Conservation (phyloP, 2,113 vertebrate genomes). For the Leucosticte australis region DNA sequence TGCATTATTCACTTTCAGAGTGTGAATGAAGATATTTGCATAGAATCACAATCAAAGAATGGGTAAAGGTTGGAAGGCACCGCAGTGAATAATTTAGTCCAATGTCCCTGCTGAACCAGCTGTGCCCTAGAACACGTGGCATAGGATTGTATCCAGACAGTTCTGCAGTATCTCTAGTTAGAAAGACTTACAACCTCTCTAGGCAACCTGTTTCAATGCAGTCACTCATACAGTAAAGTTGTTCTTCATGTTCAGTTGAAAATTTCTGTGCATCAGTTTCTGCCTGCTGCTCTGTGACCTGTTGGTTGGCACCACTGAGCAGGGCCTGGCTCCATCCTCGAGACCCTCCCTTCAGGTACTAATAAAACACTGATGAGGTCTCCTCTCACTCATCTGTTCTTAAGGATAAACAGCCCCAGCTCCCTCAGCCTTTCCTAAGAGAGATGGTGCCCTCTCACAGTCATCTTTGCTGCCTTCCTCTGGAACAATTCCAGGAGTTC, state of each 20-base stretch:
- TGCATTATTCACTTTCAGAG: background rate
- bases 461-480: background rate
- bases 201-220: background rate
- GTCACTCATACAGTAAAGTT: background rate
- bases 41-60: background rate
- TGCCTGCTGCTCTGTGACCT: background rate
- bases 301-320: background rate
- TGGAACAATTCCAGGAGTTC: background rate
- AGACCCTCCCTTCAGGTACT: background rate
- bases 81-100: background rate
- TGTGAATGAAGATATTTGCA: background rate
- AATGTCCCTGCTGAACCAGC: background rate
- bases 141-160: background rate
- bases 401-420: background rate
- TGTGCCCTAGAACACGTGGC: background rate
- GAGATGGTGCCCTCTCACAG: background rate
- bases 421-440: background rate
- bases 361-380: background rate
- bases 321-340: too few species aligned
- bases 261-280: background rate
- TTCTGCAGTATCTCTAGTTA: background rate
- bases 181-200: background rate
- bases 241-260: background rate
- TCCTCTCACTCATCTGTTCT: background rate
- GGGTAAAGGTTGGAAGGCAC: background rate